phyloP scores from a whole-genome alignment of 2,797 vertebrate genomes.

The Monodelphis domestica region DNA sequence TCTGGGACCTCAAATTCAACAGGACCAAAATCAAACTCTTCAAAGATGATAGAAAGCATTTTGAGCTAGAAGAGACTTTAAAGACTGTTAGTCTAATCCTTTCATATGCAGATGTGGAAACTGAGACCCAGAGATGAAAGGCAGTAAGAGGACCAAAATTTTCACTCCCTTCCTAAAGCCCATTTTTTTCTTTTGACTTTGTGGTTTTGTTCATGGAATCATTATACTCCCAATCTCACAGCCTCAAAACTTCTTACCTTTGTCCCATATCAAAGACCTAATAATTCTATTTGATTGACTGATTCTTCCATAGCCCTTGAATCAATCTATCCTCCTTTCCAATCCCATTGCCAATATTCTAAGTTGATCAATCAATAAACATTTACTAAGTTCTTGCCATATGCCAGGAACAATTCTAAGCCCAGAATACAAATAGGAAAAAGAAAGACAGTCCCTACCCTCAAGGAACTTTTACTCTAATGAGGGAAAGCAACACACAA shows the following conservation, averaged over 20 bases:
- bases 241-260: background rate
- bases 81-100: background rate
- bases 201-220: background rate
- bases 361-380: too few species aligned
- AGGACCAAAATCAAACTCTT: too few species aligned
- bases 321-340: background rate
- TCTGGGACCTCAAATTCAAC: background rate
- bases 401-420: too few species aligned
- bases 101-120: conserved; percentile 10
- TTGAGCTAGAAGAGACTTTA: conserved; percentile 6
- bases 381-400: too few species aligned
- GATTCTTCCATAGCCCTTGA: background rate
- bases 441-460: too few species aligned
- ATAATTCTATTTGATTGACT: background rate
- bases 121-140: background rate
- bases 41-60: background rate
- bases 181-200: background rate
- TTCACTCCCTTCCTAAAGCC: background rate
- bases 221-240: background rate
- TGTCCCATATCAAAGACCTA: background rate
- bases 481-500: background rate
- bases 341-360: background rate
- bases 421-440: too few species aligned
- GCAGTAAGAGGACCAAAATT: background rate
- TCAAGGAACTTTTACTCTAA: background rate